Conservation (phyloP, 2,797 vertebrate species). For the Acrocephalus scirpaceus region DNA sequence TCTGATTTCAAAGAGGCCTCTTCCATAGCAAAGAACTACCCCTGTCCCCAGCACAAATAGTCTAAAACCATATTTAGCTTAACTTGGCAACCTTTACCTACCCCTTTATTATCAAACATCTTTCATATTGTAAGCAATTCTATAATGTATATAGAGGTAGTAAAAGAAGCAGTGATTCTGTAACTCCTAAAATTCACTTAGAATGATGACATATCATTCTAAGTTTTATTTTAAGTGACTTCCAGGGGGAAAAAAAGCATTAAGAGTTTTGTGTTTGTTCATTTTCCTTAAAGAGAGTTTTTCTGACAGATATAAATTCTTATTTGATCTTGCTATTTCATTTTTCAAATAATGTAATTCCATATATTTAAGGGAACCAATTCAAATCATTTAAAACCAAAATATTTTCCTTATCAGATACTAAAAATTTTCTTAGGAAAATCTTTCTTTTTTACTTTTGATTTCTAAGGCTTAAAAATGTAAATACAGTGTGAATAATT, state of each 20-base stretch:
- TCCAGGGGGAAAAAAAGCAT: background rate
- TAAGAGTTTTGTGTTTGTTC: background rate
- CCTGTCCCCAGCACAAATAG: background rate
- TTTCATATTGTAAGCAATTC: constrained; percentile 9
- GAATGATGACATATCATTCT: background rate
- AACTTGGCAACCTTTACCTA: background rate
- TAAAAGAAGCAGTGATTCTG: constrained; percentile 19
- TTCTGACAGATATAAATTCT: background rate
- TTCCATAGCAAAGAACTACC: background rate
- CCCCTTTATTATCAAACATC: background rate
- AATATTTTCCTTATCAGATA: background rate
- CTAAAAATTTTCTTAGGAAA: background rate
- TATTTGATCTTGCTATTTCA: background rate
- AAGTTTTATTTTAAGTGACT: background rate
- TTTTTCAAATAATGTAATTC: background rate
- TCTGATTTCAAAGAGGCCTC: background rate
- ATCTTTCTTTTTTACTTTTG: background rate
- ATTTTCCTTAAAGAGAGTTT: background rate
- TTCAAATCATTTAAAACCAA: background rate
- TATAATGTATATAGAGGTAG: background rate
- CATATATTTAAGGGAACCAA: background rate
- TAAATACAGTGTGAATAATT: background rate
- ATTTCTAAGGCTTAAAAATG: background rate
- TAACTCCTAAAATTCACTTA: constrained; percentile 7
- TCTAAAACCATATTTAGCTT: background rate